Evolutionary conservation across 2,888 invertebrate species (phyloP).

Genomic region (Conistra vaccinii): DNA sequence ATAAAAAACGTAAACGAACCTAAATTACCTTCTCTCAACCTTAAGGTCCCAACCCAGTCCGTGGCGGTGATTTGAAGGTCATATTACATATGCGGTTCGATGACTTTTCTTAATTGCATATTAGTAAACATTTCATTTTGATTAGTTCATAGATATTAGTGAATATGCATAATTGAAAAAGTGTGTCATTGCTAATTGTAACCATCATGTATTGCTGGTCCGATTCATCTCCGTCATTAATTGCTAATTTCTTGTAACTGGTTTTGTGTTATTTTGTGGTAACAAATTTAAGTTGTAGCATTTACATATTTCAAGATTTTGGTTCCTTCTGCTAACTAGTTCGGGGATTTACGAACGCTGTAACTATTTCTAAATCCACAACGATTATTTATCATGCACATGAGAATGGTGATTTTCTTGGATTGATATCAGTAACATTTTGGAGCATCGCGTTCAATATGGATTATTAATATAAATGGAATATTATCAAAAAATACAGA

Average conservation of each 20-base stretch:
- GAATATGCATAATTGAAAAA: constrained; percentile 12
- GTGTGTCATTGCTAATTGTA: neutral
- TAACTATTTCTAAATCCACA: neutral
- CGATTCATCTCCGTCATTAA: neutral
- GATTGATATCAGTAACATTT: neutral
- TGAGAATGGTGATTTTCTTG: neutral
- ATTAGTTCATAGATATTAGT: constrained; percentile 9
- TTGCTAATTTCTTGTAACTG: constrained; percentile 5
- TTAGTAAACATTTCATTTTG: constrained; percentile 9
- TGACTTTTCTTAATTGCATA: constrained; percentile 9
- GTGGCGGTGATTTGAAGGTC: constrained; percentile 23
- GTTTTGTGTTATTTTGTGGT: constrained; percentile 13
- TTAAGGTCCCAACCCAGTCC: neutral
- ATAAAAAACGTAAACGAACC: constrained; percentile 11
- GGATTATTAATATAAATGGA: neutral
- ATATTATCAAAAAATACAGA: neutral
- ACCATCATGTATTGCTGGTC: constrained; percentile 4
- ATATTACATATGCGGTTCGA: constrained; percentile 15
- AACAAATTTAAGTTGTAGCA: neutral
- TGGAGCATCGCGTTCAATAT: neutral
- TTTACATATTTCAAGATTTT: neutral
- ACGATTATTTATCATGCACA: neutral
- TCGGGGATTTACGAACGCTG: neutral
- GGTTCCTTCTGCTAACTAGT: neutral
- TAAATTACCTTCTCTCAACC: neutral